Evolutionary conservation across 2,113 vertebrate species (phyloP), one percentile per base, ranked within the genome.

Genomic region (Pygathrix nemaeus): DNA sequence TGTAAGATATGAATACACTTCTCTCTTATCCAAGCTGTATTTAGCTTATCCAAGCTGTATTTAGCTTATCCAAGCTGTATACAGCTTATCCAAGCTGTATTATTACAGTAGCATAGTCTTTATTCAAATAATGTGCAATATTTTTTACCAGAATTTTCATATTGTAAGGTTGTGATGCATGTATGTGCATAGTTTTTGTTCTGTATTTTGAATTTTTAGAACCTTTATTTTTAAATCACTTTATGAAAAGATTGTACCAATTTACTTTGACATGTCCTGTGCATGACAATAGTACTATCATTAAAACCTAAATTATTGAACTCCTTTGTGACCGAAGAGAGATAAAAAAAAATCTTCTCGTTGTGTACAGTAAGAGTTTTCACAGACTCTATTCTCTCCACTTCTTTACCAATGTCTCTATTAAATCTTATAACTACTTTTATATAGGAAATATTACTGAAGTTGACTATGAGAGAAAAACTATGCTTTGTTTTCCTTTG

Each of bases 381-480:
- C 25, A 55, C 40, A 88, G 48, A 25, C 18, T 78, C 23, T 90
- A 17, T 61, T 88, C 61, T 87, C 7, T 1, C 43, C 9, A 14
- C n/a, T 84, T 12, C 11, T 95, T 45, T 87, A 23, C 23, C 32
- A 83, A 40, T 92, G 72, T 59, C 50, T 80, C 11, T 18, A 9
- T 92, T 90, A 83, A 79, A 64, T 92, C 61, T 83, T 80, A 35
- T 78, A 92, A 87, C 93, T 82, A 82, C n/a, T 94, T 86, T 83
- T 13, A 75, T 61, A 92, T 40, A 76, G 25, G 18, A 91, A 96
- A 88, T 87, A 81, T 84, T 92, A 59, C 70, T 23, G 75, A 94
- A 90, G 14, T 97, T 96, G 48, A 80, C 20, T 82, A 1, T 35
- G 17, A 61, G 88, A 97, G 78, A 95, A 97, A 94, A 97, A 64